Percentiles rank a stretch among this genome's conserved stretches.
Conservation (phyloP, 2,797 vertebrate genomes). For the Lithobates sylvaticus region DNA sequence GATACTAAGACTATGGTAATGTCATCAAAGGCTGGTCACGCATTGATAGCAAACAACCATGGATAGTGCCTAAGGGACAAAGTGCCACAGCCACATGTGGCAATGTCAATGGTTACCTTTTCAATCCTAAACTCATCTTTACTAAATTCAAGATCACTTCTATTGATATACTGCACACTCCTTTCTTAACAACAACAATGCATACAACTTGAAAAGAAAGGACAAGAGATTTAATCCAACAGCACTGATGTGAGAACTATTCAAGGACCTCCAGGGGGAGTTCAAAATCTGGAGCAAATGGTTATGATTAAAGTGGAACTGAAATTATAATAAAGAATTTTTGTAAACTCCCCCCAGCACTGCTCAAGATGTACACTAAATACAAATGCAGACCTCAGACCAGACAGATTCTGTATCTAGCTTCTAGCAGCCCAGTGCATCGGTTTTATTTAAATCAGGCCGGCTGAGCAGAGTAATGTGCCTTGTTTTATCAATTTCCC, state of each 20-base stretch:
- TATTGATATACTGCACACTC: constrained; percentile 10
- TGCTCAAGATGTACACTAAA: background rate
- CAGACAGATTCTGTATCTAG: too few relatives aligned
- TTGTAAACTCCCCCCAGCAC: background rate
- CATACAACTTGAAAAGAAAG: background rate
- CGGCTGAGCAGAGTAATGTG: too few relatives aligned
- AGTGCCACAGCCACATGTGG: background rate
- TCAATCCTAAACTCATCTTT: constrained; percentile 13
- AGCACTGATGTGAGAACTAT: constrained; percentile 1
- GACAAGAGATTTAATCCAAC: constrained; percentile 18
- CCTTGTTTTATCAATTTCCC: too few relatives aligned
- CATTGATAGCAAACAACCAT: constrained; percentile 52
- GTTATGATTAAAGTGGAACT: background rate
- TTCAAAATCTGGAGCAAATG: constrained; percentile 3
- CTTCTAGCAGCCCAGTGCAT: too few relatives aligned
- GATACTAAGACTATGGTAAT: constrained; percentile 52
- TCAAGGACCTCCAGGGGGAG: background rate
- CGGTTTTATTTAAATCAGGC: background rate
- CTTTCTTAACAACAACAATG: background rate
- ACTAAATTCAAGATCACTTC: constrained; percentile 14
- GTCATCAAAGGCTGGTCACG: constrained; percentile 49
- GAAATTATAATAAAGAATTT: background rate
- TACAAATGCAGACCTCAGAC: background rate
- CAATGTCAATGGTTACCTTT: constrained; percentile 45
- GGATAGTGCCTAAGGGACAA: constrained; percentile 25